Base-by-base conservation (phyloP, 1,140 invertebrate genomes). In the Bursaphelenchus mucronatus region DNA sequence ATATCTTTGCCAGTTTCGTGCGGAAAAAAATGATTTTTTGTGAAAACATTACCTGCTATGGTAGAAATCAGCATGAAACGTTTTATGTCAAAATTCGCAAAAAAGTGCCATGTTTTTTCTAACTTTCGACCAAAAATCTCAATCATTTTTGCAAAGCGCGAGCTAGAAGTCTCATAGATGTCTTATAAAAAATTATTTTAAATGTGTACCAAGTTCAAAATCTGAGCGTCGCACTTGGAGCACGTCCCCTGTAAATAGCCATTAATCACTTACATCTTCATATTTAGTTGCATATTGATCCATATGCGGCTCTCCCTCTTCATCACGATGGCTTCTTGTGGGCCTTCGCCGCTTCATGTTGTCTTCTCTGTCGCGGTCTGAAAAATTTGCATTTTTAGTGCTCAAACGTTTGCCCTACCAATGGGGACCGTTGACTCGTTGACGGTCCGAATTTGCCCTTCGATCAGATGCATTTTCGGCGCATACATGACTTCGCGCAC, bases 401-500 rank as follows among this genome's bases (percentile, higher is more conserved):
- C n/a, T n/a, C n/a, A n/a, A n/a, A n/a, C 30, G 5, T 73, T 21
- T 54, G 21, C 30, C 64, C 66, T 17, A 44, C 66, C 1, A 39
- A 61, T 62, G 1, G 59, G 53, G 9, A 58, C 47, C 3, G 50
- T 44, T n/a, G 43, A 40, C 41, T 73, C 71, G 52, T 73, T 74
- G 21, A 76, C 50, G 49, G 49, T 54, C 8, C 71, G 68, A 47
- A 73, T 56, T 56, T 76, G 66, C 15, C 73, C 73, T 13, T 73
- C 45, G 56, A 75, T 75, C 41, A 73, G 47, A 63, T 73, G 71
- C 30, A 73, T 40, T 45, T 73, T 73, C 15, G 71, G 73, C 4
- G 71, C 71, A 51, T 74, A 73, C 10, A 73, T 53, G 52, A 73
- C 62, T 41, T 73, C 71, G 21, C 64, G 71, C 11, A 76, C 74